phyloP scores from a whole-genome alignment of 2,113 vertebrate species.

The Psettodes erumei region DNA sequence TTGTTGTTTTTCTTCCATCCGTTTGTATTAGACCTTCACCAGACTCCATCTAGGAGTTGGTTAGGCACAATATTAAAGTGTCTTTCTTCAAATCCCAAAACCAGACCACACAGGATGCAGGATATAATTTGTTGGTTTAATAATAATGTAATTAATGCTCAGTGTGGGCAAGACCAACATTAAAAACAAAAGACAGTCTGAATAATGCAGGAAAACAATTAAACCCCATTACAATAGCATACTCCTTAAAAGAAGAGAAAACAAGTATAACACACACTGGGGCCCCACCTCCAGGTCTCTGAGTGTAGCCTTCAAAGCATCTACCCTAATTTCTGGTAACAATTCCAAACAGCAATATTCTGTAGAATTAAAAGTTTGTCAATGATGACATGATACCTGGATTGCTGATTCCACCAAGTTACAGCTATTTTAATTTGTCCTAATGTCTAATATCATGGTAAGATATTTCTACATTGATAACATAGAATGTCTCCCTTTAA shows the following conservation, averaged over 20 bases:
- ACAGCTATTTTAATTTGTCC: not conserved
- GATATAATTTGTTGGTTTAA: slow-evolving; percentile 40
- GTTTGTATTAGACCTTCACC: not conserved
- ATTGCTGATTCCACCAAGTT: not conserved
- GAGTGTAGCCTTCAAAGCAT: not conserved
- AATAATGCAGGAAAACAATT: slow-evolving; percentile 20
- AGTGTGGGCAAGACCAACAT: slow-evolving; percentile 9
- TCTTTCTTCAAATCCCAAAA: slow-evolving; percentile 6
- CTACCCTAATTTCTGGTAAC: not conserved
- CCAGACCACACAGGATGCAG: slow-evolving; percentile 19
- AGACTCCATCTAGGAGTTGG: not conserved
- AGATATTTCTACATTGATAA: no score
- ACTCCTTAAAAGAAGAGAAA: slow-evolving; percentile 5
- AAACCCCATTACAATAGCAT: no score
- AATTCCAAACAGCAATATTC: not conserved
- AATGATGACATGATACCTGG: no score
- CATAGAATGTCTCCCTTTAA: no score
- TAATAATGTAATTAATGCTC: slow-evolving; percentile 33
- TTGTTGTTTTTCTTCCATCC: not conserved
- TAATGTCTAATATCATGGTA: no score
- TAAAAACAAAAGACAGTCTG: slow-evolving; percentile 36
- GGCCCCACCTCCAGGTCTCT: not conserved
- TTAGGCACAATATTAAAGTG: slow-evolving; percentile 6
- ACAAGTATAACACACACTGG: not conserved
- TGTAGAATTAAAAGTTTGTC: no score